Percentiles rank a stretch among this genome's conserved stretches.
Evolutionary conservation across 2,888 invertebrate genomes (phyloP).

Genomic region (Cerceris ruficornis): DNA sequence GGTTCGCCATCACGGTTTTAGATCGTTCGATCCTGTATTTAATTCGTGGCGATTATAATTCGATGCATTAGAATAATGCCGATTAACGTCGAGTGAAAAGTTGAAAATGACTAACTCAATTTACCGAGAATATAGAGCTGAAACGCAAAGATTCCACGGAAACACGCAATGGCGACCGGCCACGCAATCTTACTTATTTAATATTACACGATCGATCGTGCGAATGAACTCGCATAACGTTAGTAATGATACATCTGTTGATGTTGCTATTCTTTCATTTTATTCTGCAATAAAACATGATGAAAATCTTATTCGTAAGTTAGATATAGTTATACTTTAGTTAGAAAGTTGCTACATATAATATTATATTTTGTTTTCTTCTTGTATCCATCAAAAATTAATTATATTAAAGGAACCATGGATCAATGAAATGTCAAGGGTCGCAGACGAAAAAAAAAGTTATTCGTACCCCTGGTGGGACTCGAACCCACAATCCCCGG

Average conservation of each 20-base stretch:
- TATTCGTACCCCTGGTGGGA: slow-evolving; percentile 89
- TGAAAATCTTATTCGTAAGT: no score
- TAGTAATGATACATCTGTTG: background rate
- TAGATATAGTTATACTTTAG: no score
- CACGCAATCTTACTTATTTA: slow-evolving; percentile 28
- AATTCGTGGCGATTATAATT: background rate
- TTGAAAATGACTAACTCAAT: background rate
- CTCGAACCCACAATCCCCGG: slow-evolving; percentile 93
- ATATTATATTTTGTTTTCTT: background rate
- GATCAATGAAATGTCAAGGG: background rate
- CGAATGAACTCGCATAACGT: background rate
- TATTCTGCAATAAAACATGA: no score
- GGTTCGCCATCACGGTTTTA: no score
- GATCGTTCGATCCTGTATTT: no score
- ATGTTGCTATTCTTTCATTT: background rate
- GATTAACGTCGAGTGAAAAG: no score
- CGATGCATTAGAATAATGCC: background rate
- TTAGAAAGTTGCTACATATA: background rate
- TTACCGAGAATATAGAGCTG: background rate
- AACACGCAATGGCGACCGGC: slow-evolving; percentile 4
- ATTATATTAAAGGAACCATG: no score
- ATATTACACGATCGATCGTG: slow-evolving; percentile 5
- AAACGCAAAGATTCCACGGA: background rate
- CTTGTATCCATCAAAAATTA: background rate
- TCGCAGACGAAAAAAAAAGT: slow-evolving; percentile 59